These are phyloP conservation scores for Colaptes auratus DNA, from an alignment of 2,113 vertebrate species.

Conservation along the genomic window DNA sequence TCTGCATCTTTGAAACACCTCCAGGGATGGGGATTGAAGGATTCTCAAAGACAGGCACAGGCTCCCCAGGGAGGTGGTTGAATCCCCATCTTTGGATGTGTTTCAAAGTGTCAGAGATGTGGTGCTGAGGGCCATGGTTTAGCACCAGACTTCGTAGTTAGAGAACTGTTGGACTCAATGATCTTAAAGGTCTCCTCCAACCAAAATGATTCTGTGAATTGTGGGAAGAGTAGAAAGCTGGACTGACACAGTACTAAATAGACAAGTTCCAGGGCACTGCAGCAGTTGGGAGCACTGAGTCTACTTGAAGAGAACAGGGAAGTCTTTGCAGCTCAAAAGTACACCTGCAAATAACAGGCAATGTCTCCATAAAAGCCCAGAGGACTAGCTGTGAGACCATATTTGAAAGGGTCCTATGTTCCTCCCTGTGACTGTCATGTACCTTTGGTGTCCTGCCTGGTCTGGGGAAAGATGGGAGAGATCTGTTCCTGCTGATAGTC, in stretches of 20 bases:
- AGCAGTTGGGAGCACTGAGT: background rate
- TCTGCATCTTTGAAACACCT: too few relatives aligned
- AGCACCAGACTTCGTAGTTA: too few relatives aligned
- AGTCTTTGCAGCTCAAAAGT: background rate
- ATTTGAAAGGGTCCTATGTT: background rate
- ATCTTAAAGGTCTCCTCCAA: background rate
- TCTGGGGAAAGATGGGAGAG: background rate
- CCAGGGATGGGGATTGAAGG: too few relatives aligned
- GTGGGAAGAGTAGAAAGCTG: background rate
- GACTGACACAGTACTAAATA: background rate
- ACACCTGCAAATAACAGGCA: background rate
- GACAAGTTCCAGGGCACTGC: background rate
- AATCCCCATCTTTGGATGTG: too few relatives aligned
- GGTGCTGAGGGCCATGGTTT: too few relatives aligned
- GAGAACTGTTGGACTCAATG: too few relatives aligned
- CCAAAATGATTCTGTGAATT: background rate
- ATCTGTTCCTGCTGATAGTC: background rate
- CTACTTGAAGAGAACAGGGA: background rate
- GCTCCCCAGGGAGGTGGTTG: too few relatives aligned
- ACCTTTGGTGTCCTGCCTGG: background rate
- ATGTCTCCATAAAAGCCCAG: background rate
- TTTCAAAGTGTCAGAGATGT: too few relatives aligned
- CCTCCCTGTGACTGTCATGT: background rate
- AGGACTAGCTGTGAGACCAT: rapidly evolving
- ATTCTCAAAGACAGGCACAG: too few relatives aligned